Percentiles rank a stretch among this genome's conserved stretches.
phyloP scores from a whole-genome alignment of 2,888 invertebrate genomes.

The Zhuqinia jingwanae region DNA sequence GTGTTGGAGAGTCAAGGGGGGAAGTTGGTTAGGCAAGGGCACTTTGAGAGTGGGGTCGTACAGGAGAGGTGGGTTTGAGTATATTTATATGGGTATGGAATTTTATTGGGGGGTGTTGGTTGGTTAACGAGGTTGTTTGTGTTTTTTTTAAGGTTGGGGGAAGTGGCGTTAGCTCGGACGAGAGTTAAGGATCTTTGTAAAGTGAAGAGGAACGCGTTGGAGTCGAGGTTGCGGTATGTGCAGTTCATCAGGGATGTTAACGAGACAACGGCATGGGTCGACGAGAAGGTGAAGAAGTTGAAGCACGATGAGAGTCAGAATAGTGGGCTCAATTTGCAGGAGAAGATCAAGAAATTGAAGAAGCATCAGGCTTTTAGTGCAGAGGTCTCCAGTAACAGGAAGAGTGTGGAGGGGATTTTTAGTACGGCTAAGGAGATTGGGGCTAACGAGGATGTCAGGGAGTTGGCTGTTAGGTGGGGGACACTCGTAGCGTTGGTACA shows the following conservation, averaged over 20 bases:
- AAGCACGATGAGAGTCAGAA: conserved; percentile 86
- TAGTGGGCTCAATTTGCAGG: conserved; percentile 91
- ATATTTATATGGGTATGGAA: neutral
- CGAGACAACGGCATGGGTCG: conserved; percentile 95
- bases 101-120: neutral
- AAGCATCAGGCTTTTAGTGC: conserved; percentile 98
- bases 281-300: conserved; percentile 91
- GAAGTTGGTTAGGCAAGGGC: conserved; percentile 93
- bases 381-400: conserved; percentile 85
- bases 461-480: conserved; percentile 12
- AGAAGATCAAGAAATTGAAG: conserved; percentile 96
- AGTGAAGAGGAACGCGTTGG: conserved; percentile 86
- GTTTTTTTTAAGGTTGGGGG: conserved; percentile 82
- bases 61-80: conserved; percentile 83
- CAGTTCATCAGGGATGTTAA: conserved; percentile 96
- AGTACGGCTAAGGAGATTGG: conserved; percentile 87
- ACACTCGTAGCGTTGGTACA: conserved; percentile 80
- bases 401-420: conserved; percentile 91
- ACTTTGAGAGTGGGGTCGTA: conserved; percentile 93
- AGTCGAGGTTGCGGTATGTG: conserved; percentile 90
- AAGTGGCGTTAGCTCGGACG: conserved; percentile 87
- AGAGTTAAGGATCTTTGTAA: conserved; percentile 87
- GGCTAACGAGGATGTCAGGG: conserved; percentile 52
- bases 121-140: neutral
- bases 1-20: conserved; percentile 91